Percentiles rank a stretch among this genome's conserved stretches.
Conservation (phyloP, 2,888 invertebrate species). For the Mythimna vitellina region DNA sequence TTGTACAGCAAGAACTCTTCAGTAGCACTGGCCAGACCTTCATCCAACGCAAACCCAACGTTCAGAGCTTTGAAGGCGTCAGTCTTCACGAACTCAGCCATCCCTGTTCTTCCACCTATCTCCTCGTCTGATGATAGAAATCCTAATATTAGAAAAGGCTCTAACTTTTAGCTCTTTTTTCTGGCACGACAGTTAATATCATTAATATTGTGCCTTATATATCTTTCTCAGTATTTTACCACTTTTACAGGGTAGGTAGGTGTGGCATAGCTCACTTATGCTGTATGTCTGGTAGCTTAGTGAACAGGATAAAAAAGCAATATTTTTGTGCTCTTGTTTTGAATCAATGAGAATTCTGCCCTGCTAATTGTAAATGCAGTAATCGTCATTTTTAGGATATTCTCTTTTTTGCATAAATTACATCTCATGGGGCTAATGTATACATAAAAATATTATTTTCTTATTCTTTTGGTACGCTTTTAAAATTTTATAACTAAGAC, state of each 20-base stretch:
- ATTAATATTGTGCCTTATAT: too few species aligned
- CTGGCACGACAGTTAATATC: too few species aligned
- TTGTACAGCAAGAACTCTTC: slow-evolving; percentile 93
- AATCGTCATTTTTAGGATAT: too few species aligned
- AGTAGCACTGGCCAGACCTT: slow-evolving; percentile 93
- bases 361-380: too few species aligned
- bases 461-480: too few species aligned
- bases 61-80: slow-evolving; percentile 94
- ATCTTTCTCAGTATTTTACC: not conserved
- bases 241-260: not conserved
- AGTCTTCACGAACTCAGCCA: slow-evolving; percentile 93
- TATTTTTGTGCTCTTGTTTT: too few species aligned
- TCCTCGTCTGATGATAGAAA: slow-evolving; percentile 94
- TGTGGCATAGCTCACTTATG: not conserved
- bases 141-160: not conserved
- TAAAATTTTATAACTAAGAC: too few species aligned
- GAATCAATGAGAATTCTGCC: too few species aligned
- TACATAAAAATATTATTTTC: too few species aligned
- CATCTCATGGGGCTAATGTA: too few species aligned
- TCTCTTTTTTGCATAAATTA: too few species aligned
- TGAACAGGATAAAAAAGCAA: too few species aligned
- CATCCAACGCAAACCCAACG: slow-evolving; percentile 96
- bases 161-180: not conserved
- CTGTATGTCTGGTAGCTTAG: not conserved
- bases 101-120: slow-evolving; percentile 94